phyloP scores from a whole-genome alignment of 2,113 vertebrate species.

The Arothron firmamentum region DNA sequence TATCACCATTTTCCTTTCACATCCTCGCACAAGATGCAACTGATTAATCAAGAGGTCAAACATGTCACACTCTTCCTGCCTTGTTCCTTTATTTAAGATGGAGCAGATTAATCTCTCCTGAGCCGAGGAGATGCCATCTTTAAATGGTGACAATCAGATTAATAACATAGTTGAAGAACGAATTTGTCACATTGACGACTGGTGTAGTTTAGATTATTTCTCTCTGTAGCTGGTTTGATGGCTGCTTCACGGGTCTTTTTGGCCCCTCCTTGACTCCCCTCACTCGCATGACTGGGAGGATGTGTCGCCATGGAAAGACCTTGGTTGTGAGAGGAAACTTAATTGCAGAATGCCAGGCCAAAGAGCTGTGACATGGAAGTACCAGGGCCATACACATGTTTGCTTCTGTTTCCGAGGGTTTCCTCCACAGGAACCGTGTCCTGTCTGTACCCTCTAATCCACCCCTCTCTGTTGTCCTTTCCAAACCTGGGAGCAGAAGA shows the following conservation, averaged over 20 bases:
- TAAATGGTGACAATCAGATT: background rate
- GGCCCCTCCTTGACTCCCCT: slow-evolving; percentile 33
- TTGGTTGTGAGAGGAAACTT: slow-evolving; percentile 71
- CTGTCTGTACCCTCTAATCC: slow-evolving; percentile 47
- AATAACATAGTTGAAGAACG: background rate
- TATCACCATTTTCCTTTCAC: too few species aligned
- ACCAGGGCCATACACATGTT: slow-evolving; percentile 59
- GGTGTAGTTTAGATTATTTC: background rate
- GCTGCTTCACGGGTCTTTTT: slow-evolving; percentile 10
- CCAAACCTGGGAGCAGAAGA: background rate
- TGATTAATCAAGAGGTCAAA: too few species aligned
- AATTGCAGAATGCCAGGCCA: slow-evolving; percentile 38
- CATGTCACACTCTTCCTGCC: too few species aligned
- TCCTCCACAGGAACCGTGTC: slow-evolving; percentile 62
- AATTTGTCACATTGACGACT: background rate
- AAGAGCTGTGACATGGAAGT: slow-evolving; percentile 66
- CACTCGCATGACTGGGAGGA: slow-evolving; percentile 57
- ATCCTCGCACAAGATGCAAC: too few species aligned
- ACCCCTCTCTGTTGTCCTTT: slow-evolving; percentile 16
- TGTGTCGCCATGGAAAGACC: slow-evolving; percentile 71
- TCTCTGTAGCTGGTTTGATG: background rate
- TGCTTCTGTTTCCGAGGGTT: slow-evolving; percentile 68
- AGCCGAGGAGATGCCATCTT: background rate
- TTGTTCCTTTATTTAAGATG: background rate
- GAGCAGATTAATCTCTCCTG: background rate